These are phyloP conservation scores for Cirrhinus molitorella DNA, from an alignment of 2,797 vertebrate genomes.

Conservation along the genomic window DNA sequence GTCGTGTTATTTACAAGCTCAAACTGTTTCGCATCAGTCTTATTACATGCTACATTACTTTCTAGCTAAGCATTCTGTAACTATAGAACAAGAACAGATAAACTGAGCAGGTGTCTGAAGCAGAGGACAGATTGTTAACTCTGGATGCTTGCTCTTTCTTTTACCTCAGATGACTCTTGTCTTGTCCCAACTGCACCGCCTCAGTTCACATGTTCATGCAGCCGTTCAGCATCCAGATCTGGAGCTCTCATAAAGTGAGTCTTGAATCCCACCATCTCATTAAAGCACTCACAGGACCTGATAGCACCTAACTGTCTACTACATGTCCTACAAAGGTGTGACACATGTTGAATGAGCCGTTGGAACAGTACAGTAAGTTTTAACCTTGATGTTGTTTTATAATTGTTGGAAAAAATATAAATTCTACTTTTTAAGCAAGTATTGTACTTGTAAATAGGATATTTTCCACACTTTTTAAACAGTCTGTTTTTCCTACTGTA, in stretches of 20 bases:
- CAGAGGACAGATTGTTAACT: slow-evolving; percentile 31
- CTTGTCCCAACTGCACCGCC: neutral
- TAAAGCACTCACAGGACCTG: slow-evolving; percentile 50
- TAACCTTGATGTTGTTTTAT: neutral
- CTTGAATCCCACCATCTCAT: slow-evolving; percentile 22
- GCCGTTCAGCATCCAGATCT: neutral
- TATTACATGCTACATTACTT: neutral
- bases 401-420: neutral
- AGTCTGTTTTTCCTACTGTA: no score
- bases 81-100: neutral
- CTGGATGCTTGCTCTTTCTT: neutral
- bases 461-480: neutral
- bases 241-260: slow-evolving; percentile 55
- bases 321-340: neutral
- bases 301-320: slow-evolving; percentile 23
- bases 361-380: neutral
- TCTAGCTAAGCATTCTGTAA: neutral
- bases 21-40: neutral
- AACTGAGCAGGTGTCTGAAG: neutral
- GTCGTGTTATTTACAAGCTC: neutral
- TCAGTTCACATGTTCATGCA: neutral
- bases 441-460: neutral
- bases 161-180: neutral
- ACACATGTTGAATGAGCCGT: neutral
- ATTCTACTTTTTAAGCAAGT: neutral